These are phyloP conservation scores for Notarius lentiginosus DNA, from an alignment of 2,113 vertebrate genomes.

Conservation along the genomic window DNA sequence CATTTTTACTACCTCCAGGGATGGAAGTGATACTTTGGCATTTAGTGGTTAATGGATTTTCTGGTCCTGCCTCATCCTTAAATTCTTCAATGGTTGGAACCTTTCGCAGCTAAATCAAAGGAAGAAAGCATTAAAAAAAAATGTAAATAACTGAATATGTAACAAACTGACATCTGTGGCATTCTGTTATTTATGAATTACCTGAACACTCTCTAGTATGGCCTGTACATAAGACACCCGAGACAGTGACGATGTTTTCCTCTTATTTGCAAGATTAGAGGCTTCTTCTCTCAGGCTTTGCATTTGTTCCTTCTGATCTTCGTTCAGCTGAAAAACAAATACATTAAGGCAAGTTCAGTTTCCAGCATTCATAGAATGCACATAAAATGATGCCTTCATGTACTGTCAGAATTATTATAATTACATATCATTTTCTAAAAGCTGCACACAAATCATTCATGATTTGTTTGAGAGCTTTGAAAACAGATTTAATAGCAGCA, in stretches of 20 bases:
- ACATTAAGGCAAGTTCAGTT: constrained; percentile 3
- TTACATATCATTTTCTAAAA: background rate
- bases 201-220: constrained; percentile 68
- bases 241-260: constrained; percentile 32
- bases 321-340: constrained; percentile 64
- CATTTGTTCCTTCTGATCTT: constrained; percentile 64
- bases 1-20: background rate
- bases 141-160: background rate
- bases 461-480: background rate
- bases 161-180: background rate
- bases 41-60: constrained; percentile 25
- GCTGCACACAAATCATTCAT: background rate
- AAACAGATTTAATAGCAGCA: background rate
- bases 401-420: background rate
- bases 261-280: constrained; percentile 41
- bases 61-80: constrained; percentile 48
- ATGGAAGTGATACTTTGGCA: background rate
- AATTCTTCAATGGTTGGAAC: constrained; percentile 67
- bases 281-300: constrained; percentile 57
- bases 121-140: background rate
- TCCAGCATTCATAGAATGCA: background rate
- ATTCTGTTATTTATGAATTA: constrained; percentile 34
- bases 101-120: constrained; percentile 61
- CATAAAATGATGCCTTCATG: background rate
- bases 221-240: constrained; percentile 60